Evolutionary conservation across 1,140 invertebrate species (phyloP).

Genomic region (Platyscapa corneri): DNA sequence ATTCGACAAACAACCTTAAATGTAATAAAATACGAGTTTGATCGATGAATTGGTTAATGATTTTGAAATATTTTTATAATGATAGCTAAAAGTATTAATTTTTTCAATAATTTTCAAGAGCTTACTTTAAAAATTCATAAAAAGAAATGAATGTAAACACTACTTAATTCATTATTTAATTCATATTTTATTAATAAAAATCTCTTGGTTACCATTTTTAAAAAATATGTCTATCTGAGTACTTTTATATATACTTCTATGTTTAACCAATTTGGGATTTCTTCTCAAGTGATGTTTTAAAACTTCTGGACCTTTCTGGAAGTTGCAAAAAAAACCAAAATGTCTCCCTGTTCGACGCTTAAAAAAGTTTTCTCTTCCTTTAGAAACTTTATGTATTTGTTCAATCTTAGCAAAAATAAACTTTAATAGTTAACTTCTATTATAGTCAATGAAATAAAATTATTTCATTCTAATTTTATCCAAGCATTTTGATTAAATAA

Average conservation of each 20-base stretch:
- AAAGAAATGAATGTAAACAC: too few relatives aligned
- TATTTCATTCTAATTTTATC: neutral
- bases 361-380: neutral
- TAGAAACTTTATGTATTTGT: neutral
- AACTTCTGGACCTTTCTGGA: neutral
- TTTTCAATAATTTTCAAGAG: neutral
- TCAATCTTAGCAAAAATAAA: neutral
- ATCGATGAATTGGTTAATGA: neutral
- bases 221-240: neutral
- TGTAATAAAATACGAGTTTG: neutral
- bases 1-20: neutral
- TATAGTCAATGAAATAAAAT: neutral
- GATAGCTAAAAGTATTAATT: neutral
- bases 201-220: neutral
- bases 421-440: neutral
- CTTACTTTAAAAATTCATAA: neutral
- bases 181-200: neutral
- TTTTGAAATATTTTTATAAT: neutral
- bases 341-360: slow-evolving; percentile 1
- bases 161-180: too few relatives aligned
- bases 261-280: slow-evolving; percentile 30
- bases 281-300: neutral
- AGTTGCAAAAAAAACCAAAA: neutral
- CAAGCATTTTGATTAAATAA: neutral
- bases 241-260: neutral